Conservation (phyloP, 2,113 vertebrate genomes). For the Rhynchomys soricoides region DNA sequence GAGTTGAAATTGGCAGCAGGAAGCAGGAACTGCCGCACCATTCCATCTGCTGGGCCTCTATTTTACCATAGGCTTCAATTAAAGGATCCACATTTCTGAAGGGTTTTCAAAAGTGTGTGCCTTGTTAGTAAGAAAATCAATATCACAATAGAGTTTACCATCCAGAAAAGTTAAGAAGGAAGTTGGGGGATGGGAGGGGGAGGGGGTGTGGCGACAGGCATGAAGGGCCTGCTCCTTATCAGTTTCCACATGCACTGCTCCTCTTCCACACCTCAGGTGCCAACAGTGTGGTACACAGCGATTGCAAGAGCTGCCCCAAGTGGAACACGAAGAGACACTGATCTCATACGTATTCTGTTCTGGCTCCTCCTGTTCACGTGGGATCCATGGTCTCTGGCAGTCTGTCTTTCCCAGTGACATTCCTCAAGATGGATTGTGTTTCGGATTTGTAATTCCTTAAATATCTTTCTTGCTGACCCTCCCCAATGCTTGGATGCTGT, state of each 20-base stretch:
- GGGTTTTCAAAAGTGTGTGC: not conserved
- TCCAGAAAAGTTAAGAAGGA: not conserved
- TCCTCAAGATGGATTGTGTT: too few species aligned
- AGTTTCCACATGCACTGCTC: fast-evolving
- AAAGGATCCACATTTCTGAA: not conserved
- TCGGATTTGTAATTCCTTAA: not conserved
- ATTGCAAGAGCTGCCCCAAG: not conserved
- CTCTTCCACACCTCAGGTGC: too few species aligned
- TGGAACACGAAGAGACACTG: fast-evolving
- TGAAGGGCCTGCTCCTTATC: fast-evolving
- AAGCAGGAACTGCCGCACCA: not conserved
- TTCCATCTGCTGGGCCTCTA: not conserved
- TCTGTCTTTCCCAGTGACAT: not conserved
- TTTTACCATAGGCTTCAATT: not conserved
- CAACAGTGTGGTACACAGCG: not conserved
- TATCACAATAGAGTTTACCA: not conserved
- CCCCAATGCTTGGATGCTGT: not conserved
- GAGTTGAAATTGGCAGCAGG: fast-evolving
- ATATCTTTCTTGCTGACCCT: not conserved
- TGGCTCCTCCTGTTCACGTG: not conserved
- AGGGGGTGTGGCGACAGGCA: fast-evolving
- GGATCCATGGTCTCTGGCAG: not conserved
- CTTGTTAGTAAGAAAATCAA: not conserved
- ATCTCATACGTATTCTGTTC: not conserved
- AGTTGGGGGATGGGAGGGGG: not conserved